Percentiles rank a stretch among this genome's conserved stretches.
Conservation (phyloP, 2,888 invertebrate genomes). For the Sisyra terminalis region DNA sequence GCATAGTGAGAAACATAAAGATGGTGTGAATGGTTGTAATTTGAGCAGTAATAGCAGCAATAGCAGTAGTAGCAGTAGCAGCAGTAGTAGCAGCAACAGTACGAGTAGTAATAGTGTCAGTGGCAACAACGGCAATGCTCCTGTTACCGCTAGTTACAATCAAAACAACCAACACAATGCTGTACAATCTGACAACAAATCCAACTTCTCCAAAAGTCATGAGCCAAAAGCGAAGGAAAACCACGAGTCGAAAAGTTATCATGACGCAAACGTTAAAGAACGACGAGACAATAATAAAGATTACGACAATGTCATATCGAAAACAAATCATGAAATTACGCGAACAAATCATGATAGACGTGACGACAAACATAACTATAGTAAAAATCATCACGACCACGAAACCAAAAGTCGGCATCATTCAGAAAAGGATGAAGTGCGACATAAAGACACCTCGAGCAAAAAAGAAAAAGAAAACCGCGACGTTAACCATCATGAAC, state of each 20-base stretch:
- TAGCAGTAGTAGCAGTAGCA: slow-evolving; percentile 23
- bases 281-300: slow-evolving; percentile 8
- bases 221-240: slow-evolving; percentile 8
- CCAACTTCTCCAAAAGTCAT: background rate
- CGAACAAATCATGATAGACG: slow-evolving; percentile 12
- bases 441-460: slow-evolving; percentile 23
- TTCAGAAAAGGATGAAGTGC: slow-evolving; percentile 25
- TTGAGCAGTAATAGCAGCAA: slow-evolving; percentile 21
- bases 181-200: background rate
- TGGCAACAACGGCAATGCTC: slow-evolving; percentile 31
- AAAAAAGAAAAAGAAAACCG: slow-evolving; percentile 29
- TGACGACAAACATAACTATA: slow-evolving; percentile 12
- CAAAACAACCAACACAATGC: background rate
- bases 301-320: slow-evolving; percentile 16
- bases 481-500: slow-evolving; percentile 31
- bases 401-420: slow-evolving; percentile 15
- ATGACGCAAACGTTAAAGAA: slow-evolving; percentile 13
- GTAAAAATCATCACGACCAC: slow-evolving; percentile 1
- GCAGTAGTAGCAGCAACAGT: slow-evolving; percentile 19
- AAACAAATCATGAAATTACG: slow-evolving; percentile 12
- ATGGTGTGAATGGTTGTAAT: slow-evolving; percentile 26
- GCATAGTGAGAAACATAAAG: slow-evolving; percentile 28
- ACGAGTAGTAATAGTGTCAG: slow-evolving; percentile 24
- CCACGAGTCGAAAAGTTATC: slow-evolving; percentile 7
- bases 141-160: slow-evolving; percentile 28